Percentiles rank a stretch among this genome's conserved stretches.
phyloP scores from a whole-genome alignment of 1,140 invertebrate genomes.

The Panulirus ornatus region DNA sequence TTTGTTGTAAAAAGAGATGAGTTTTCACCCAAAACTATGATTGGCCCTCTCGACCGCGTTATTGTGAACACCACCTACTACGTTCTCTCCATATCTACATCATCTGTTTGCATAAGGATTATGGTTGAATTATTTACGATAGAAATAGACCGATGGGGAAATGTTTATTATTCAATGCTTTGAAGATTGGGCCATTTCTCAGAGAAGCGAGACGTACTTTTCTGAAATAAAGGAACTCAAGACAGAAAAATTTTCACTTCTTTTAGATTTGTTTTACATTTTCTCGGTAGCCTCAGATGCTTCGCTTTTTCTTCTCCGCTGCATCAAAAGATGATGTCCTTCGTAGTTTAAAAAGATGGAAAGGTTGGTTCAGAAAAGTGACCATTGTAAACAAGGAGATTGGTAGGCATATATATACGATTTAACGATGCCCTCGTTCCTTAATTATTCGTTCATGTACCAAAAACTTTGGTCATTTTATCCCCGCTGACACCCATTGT shows the following conservation, averaged over 20 bases:
- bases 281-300: background rate
- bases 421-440: too few relatives aligned
- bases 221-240: constrained; percentile 57
- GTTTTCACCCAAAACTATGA: constrained; percentile 68
- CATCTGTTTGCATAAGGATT: background rate
- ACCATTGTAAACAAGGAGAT: background rate
- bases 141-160: background rate
- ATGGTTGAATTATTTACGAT: constrained; percentile 1
- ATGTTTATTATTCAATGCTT: constrained; percentile 47
- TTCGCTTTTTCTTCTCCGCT: background rate
- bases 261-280: constrained; percentile 7
- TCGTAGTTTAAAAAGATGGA: background rate
- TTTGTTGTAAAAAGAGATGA: constrained; percentile 69
- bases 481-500: constrained; percentile 54
- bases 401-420: background rate
- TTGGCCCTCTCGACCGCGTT: constrained; percentile 51
- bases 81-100: background rate
- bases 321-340: background rate
- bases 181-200: constrained; percentile 55
- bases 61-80: background rate
- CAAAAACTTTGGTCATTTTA: constrained; percentile 49
- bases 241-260: constrained; percentile 4
- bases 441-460: constrained; percentile 37
- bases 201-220: constrained; percentile 30
- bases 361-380: background rate